These are phyloP conservation scores for Riptortus pedestris DNA, from an alignment of 1,140 invertebrate genomes.

Conservation along the genomic window DNA sequence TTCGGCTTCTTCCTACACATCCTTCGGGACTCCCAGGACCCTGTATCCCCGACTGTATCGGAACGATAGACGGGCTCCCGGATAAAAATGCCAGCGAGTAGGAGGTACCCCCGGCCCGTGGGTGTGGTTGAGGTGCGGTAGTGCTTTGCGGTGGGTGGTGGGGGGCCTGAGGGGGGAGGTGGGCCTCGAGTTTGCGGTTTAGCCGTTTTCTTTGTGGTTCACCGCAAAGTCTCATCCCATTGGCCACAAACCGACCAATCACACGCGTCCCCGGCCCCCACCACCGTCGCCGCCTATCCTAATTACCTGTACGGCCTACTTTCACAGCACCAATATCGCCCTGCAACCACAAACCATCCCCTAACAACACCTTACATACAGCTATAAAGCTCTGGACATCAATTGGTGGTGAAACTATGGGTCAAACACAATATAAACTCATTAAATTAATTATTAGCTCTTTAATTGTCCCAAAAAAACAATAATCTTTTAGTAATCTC, in stretches of 20 bases:
- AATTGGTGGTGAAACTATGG: too few species aligned
- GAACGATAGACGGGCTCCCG: neutral
- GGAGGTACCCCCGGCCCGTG: neutral
- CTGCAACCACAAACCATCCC: too few species aligned
- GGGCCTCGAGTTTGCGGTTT: slow-evolving; percentile 26
- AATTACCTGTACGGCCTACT: slow-evolving; percentile 21
- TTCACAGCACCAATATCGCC: too few species aligned
- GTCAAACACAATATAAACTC: too few species aligned
- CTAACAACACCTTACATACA: too few species aligned
- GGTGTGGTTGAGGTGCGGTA: neutral
- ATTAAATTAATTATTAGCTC: too few species aligned
- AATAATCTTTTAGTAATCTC: too few species aligned
- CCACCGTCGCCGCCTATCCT: slow-evolving; percentile 21
- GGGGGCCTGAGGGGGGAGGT: slow-evolving; percentile 12
- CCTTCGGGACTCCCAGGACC: too few species aligned
- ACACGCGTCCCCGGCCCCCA: slow-evolving; percentile 11
- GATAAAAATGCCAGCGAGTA: neutral
- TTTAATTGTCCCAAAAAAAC: too few species aligned
- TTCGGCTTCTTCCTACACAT: too few species aligned
- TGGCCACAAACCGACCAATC: slow-evolving; percentile 25
- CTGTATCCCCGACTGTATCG: neutral
- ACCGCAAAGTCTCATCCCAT: slow-evolving; percentile 26
- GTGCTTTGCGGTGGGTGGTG: slow-evolving; percentile 10
- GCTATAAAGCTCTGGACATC: too few species aligned
- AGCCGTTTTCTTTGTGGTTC: slow-evolving; percentile 28